phyloP scores from a whole-genome alignment of 2,888 invertebrate genomes.

The Odontocerum albicorne region DNA sequence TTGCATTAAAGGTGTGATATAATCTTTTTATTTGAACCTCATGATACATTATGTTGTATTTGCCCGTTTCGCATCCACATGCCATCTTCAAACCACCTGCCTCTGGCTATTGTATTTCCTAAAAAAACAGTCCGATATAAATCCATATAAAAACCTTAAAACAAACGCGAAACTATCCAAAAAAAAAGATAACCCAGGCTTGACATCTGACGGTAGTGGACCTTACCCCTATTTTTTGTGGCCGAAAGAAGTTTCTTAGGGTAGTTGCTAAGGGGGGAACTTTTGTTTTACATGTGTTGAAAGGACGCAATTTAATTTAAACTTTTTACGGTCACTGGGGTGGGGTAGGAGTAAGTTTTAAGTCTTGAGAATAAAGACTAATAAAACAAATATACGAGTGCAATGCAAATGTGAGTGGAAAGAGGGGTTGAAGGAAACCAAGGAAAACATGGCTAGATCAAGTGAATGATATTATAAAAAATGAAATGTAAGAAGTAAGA shows the following conservation, averaged over 20 bases:
- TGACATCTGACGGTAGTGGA: slow-evolving; percentile 25
- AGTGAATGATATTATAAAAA: no score
- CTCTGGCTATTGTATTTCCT: slow-evolving; percentile 2
- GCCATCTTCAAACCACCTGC: slow-evolving; percentile 20
- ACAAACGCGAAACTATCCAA: slow-evolving; percentile 32
- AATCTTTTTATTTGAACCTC: no score
- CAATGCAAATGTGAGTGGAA: no score
- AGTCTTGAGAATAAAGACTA: no score
- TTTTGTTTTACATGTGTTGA: slow-evolving; percentile 6
- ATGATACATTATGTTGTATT: no score
- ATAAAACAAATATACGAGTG: no score
- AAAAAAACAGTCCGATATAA: slow-evolving; percentile 1
- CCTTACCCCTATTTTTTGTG: slow-evolving; percentile 10
- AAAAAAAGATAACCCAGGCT: slow-evolving; percentile 16
- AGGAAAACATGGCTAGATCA: no score
- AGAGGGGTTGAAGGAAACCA: no score
- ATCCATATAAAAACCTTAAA: slow-evolving; percentile 22
- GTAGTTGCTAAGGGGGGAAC: slow-evolving; percentile 7
- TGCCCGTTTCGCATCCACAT: slow-evolving; percentile 20
- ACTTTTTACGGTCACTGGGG: not conserved
- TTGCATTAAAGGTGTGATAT: no score
- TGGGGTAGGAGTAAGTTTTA: no score
- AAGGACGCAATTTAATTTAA: not conserved
- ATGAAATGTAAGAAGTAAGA: no score
- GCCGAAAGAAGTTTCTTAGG: slow-evolving; percentile 9